Conservation (phyloP, 2,113 vertebrate species). For the Halcyon malimbica region DNA sequence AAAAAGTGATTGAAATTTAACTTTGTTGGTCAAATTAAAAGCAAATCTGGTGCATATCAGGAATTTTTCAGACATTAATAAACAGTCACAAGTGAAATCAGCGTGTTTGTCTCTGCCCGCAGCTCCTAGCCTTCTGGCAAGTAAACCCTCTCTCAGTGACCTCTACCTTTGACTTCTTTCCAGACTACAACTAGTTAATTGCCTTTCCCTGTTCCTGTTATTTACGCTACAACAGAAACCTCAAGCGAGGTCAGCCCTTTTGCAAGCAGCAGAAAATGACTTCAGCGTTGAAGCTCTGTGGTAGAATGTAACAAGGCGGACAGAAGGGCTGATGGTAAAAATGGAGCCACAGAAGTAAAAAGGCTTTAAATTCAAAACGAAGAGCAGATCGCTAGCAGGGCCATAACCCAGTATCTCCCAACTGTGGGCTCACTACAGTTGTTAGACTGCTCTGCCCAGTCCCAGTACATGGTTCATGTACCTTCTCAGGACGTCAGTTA, state of each 20-base stretch:
- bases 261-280: neutral
- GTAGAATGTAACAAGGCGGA: neutral
- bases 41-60: neutral
- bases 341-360: neutral
- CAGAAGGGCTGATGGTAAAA: neutral
- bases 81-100: neutral
- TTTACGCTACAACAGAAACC: constrained; percentile 35
- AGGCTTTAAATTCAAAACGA: neutral
- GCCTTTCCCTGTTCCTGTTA: neutral
- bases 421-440: neutral
- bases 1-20: neutral
- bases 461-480: neutral
- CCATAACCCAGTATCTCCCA: neutral
- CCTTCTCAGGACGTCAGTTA: neutral
- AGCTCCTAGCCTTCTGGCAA: neutral
- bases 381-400: neutral
- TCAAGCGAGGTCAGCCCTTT: constrained; percentile 1
- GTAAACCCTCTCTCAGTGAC: neutral
- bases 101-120: neutral
- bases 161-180: neutral
- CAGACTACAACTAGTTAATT: constrained; percentile 21
- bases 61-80: neutral
- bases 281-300: neutral
- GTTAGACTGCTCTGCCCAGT: neutral
- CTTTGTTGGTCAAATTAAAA: neutral